Base-by-base conservation (phyloP, 2,888 invertebrate genomes). In the Megamerina dolium region DNA sequence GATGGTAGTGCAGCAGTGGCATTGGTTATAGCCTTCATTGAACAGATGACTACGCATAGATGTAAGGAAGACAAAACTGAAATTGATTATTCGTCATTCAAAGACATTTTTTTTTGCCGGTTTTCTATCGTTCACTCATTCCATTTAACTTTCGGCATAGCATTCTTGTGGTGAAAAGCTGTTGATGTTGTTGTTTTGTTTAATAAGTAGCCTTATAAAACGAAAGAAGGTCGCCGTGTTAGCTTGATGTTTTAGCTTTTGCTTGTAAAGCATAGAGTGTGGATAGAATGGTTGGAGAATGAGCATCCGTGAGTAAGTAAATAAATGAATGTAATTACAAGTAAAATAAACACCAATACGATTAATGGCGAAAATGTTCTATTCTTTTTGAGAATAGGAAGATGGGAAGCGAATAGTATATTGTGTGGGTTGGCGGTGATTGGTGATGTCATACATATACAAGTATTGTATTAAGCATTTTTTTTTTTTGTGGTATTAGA, bases 31-130 rank as follows among this genome's bases (percentile, higher is more conserved):
- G 23, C 8, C 23, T 10, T 23, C 6, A 8, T 23, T 6, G 6
- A 10, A 6, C 23, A 6, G 6, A 10, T 23, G 23, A 10, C 23
- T 8, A 23, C 23, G 23, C 23, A 8, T 6, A 8, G 10, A 10
- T 10, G 8, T 8, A 6, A 23, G 8, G 23, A 36, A 37, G 16
- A 37, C 43, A 38, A 43, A 38, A n/a, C n/a, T 40, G 53, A 65
- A 65, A 65, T 65, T 64, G 65, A 65, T 65, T 65, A 65, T 63
- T 57, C 60, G 65, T 62, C 64, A 64, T 65, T 62, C 63, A 62
- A 63, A 64, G 64, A 65, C 62, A 65, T 62, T 66, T 66, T 64
- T 65, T 60, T 59, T n/a, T n/a, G n/a, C n/a, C n/a, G n/a, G n/a
- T n/a, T n/a, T n/a, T n/a, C n/a, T n/a, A n/a, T n/a, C n/a, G n/a